These are phyloP conservation scores for Amiota mariae DNA, from an alignment of 2,888 invertebrate species.

Conservation along the genomic window DNA sequence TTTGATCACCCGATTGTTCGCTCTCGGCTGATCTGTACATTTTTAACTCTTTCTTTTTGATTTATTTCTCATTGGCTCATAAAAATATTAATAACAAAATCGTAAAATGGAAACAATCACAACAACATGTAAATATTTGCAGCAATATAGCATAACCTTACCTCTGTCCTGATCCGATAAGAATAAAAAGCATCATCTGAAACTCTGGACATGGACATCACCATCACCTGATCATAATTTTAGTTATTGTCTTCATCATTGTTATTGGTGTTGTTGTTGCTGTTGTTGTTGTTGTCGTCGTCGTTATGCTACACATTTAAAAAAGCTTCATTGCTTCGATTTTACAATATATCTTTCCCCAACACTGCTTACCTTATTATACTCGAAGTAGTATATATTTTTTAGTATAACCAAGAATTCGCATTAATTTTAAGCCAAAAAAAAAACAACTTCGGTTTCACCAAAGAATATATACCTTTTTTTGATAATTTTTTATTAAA, in stretches of 20 bases:
- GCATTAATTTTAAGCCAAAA: conserved; percentile 59
- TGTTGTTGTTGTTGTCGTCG: background rate
- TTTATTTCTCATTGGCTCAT: conserved; percentile 21
- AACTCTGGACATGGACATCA: background rate
- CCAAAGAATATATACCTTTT: background rate
- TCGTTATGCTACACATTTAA: conserved; percentile 15
- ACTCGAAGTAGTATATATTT: too few species aligned
- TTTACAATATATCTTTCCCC: background rate
- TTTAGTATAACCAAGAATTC: conserved; percentile 54
- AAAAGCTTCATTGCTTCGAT: background rate
- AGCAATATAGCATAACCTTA: too few species aligned
- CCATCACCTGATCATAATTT: conserved; percentile 15
- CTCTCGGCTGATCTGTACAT: conserved; percentile 19
- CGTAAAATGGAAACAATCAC: conserved; percentile 25
- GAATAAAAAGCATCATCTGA: too few species aligned
- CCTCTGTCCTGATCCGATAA: too few species aligned
- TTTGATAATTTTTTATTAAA: background rate
- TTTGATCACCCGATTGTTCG: background rate
- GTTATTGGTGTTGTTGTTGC: background rate
- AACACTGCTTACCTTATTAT: background rate
- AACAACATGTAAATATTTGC: too few species aligned
- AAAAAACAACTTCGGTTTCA: background rate
- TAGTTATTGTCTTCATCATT: background rate
- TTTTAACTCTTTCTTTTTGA: too few species aligned
- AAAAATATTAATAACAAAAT: conserved; percentile 40